These are phyloP conservation scores for Melipona quadrifasciata DNA, from an alignment of 1,140 invertebrate species.

Conservation along the genomic window DNA sequence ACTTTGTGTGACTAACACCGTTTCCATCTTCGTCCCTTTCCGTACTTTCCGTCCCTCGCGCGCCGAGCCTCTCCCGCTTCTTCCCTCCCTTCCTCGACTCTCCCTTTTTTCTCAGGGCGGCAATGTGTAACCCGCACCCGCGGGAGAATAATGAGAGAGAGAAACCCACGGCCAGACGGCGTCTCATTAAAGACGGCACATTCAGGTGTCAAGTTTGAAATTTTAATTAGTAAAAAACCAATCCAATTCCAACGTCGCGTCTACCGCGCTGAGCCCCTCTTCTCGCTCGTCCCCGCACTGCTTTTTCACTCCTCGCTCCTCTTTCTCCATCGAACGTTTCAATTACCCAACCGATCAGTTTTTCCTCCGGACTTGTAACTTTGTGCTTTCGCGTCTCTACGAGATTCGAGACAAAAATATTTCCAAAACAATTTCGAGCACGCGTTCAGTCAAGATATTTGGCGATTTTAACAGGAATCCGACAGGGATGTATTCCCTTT, in stretches of 20 bases:
- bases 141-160: constrained; percentile 63
- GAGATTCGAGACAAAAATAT: neutral
- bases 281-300: neutral
- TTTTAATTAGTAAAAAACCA: constrained; percentile 70
- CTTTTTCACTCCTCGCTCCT: neutral
- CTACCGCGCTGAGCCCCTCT: constrained; percentile 23
- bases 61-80: constrained; percentile 4
- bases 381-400: neutral
- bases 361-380: constrained; percentile 28
- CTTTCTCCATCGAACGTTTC: constrained; percentile 55
- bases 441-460: too few relatives aligned
- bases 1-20: constrained; percentile 28
- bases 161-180: constrained; percentile 57
- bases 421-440: constrained; percentile 1
- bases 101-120: neutral
- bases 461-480: neutral
- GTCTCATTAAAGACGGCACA: constrained; percentile 67
- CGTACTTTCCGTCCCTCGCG: constrained; percentile 22
- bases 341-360: constrained; percentile 52
- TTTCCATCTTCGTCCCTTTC: constrained; percentile 27
- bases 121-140: constrained; percentile 50
- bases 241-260: constrained; percentile 56
- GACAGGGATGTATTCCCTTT: too few relatives aligned
- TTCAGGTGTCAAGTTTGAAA: constrained; percentile 69
- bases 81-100: too few relatives aligned